A percentile compares a stretch with the other conserved stretches of the same genome.
phyloP scores from a whole-genome alignment of 2,113 vertebrate genomes.

The Aptenodytes forsteri region DNA sequence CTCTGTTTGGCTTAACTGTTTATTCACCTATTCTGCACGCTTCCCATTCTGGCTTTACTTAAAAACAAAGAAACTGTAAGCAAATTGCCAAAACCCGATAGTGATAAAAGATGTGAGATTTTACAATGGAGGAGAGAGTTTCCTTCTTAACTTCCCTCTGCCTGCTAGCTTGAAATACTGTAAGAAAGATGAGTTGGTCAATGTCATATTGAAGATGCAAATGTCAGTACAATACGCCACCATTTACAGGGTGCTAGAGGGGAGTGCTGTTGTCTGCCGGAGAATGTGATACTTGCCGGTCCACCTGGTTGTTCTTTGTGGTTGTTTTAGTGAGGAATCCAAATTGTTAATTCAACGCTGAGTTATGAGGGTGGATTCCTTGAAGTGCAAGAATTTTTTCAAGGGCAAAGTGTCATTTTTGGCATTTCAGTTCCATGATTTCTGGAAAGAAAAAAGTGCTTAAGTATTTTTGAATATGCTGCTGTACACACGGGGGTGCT shows the following conservation, averaged over 20 bases:
- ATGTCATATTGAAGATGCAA: background rate
- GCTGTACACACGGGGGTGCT: background rate
- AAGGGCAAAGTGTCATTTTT: background rate
- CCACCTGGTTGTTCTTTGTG: background rate
- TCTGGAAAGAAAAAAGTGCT: background rate
- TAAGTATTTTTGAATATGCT: accelerated
- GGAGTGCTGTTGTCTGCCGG: background rate
- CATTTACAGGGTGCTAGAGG: background rate
- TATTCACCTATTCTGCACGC: background rate
- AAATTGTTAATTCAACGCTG: background rate
- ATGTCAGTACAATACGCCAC: background rate
- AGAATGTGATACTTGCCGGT: background rate
- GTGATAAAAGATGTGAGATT: background rate
- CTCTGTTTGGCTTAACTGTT: background rate
- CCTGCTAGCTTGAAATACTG: background rate
- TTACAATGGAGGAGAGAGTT: background rate
- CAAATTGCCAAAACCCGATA: background rate
- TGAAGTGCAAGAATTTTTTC: background rate
- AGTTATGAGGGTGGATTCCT: background rate
- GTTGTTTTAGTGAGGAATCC: background rate
- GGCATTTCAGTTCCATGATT: accelerated
- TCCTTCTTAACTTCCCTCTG: background rate
- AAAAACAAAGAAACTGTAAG: background rate
- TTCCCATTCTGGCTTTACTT: background rate
- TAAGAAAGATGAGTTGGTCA: background rate